These are phyloP conservation scores for Hystrix brachyura DNA, from an alignment of 2,113 vertebrate species.

Conservation along the genomic window DNA sequence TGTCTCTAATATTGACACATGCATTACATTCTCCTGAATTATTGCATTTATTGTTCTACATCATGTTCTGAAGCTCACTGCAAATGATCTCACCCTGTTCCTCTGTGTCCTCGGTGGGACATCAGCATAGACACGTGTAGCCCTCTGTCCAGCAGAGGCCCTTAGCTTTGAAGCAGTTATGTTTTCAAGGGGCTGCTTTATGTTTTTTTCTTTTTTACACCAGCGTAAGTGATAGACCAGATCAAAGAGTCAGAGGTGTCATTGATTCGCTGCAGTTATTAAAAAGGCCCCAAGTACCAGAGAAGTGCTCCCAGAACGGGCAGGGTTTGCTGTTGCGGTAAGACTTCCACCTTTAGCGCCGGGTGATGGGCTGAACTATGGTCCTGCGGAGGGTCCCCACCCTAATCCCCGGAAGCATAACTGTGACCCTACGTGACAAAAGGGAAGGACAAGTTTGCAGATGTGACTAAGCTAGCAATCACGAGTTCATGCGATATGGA, in stretches of 20 bases:
- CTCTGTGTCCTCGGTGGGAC: neutral
- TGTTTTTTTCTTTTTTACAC: neutral
- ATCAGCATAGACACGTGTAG: neutral
- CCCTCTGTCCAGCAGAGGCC: neutral
- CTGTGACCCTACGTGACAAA: neutral
- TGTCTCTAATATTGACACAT: neutral
- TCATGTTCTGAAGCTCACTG: neutral
- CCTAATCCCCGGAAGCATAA: neutral
- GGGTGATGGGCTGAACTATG: neutral
- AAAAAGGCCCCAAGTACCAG: neutral
- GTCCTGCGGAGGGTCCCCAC: neutral
- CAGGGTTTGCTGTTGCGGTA: neutral
- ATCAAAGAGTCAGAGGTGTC: neutral
- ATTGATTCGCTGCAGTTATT: neutral
- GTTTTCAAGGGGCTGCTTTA: neutral
- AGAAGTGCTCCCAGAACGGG: neutral
- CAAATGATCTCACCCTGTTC: neutral
- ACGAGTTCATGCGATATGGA: too few species aligned
- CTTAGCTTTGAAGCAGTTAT: neutral
- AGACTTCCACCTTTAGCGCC: neutral
- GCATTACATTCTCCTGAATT: neutral
- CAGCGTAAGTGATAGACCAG: neutral
- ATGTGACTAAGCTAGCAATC: neutral
- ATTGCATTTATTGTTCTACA: neutral
- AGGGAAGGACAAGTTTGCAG: neutral